A percentile compares a stretch with the other conserved stretches of the same genome.
Evolutionary conservation across 2,113 vertebrate genomes (phyloP).

Genomic region (Corythoichthys haematopterus): DNA sequence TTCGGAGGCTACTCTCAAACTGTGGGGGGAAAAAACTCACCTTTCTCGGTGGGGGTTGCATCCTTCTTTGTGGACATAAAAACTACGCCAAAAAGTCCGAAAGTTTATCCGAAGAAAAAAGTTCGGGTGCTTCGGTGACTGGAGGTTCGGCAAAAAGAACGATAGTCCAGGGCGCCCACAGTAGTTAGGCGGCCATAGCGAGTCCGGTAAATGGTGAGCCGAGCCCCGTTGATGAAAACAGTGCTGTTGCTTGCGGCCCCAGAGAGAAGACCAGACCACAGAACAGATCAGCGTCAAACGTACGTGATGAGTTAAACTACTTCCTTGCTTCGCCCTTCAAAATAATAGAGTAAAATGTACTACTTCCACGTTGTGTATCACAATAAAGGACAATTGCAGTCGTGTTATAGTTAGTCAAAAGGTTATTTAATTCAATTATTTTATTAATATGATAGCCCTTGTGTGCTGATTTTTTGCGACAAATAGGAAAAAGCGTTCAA

Average conservation of each 20-base stretch:
- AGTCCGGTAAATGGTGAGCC: slow-evolving; percentile 40
- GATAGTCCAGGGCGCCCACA: slow-evolving; percentile 6
- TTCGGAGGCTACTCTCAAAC: slow-evolving; percentile 37
- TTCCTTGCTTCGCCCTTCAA: not conserved
- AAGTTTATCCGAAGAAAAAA: slow-evolving; percentile 33
- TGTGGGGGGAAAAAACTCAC: slow-evolving; percentile 63
- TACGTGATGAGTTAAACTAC: not conserved
- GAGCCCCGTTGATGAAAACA: slow-evolving; percentile 58
- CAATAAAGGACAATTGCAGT: not conserved
- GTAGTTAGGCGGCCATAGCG: slow-evolving; percentile 58
- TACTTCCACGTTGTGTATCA: not conserved
- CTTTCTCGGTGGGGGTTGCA: slow-evolving; percentile 95
- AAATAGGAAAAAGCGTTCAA: too few species aligned
- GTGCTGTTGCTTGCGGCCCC: slow-evolving; percentile 36
- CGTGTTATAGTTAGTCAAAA: too few species aligned
- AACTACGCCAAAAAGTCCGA: slow-evolving; percentile 31
- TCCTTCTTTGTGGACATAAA: slow-evolving; percentile 70
- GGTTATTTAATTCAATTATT: too few species aligned
- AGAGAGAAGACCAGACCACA: slow-evolving; percentile 50
- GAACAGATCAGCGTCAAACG: slow-evolving; percentile 36
- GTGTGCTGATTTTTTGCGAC: too few species aligned
- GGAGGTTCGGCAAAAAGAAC: not conserved
- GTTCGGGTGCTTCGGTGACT: not conserved
- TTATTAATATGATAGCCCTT: too few species aligned
- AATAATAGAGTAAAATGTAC: not conserved